Conservation (phyloP, 2,797 vertebrate species). For the Harpagifer antarcticus region DNA sequence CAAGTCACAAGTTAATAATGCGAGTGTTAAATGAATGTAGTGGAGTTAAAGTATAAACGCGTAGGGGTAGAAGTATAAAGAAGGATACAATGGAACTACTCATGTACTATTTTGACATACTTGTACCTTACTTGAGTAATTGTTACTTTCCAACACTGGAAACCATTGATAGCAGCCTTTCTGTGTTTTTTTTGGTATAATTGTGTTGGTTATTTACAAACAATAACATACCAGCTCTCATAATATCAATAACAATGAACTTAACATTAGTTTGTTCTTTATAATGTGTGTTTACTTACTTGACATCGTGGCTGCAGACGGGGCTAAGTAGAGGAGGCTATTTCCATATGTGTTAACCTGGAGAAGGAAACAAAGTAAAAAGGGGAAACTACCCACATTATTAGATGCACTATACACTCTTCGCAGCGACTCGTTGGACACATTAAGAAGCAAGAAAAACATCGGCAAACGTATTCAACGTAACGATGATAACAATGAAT, state of each 20-base stretch:
- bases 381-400: neutral
- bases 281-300: slow-evolving; percentile 85
- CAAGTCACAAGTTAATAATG: no score
- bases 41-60: no score
- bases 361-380: neutral
- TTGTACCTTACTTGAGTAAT: no score
- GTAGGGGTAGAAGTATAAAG: no score
- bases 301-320: slow-evolving; percentile 89
- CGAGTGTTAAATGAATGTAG: no score
- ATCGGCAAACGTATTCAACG: neutral
- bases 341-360: slow-evolving; percentile 47
- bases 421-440: accelerated
- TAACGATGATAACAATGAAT: neutral
- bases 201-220: no score
- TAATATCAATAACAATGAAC: neutral
- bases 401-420: neutral
- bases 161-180: no score
- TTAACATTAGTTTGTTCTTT: neutral
- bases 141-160: no score
- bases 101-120: no score
- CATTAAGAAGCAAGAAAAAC: neutral
- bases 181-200: no score
- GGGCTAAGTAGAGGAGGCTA: slow-evolving; percentile 54
- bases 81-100: no score
- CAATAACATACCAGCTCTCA: neutral